Conservation (phyloP, 2,113 vertebrate species). For the Limnothrissa miodon region DNA sequence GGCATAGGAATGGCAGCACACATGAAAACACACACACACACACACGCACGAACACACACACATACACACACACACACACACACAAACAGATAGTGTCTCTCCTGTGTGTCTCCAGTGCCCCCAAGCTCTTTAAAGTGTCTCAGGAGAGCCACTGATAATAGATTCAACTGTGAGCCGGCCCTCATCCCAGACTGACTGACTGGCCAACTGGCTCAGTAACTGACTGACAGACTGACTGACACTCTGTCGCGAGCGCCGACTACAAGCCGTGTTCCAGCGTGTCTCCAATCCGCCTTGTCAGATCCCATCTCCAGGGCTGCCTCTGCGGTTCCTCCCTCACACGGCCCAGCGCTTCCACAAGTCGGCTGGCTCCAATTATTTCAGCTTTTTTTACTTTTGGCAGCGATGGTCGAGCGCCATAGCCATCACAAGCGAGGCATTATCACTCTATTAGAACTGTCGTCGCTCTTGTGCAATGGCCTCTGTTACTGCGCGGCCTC, state of each 20-base stretch:
- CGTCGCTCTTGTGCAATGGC: neutral
- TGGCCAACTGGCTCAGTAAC: too few species aligned
- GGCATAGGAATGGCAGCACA: conserved; percentile 19
- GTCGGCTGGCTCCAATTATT: conserved; percentile 17
- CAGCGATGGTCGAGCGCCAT: neutral
- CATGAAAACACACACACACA: neutral
- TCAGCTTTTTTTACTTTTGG: neutral
- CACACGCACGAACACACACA: conserved; percentile 9
- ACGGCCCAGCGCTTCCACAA: neutral
- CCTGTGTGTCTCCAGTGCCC: neutral
- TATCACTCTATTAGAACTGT: conserved; percentile 13
- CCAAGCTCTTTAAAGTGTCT: conserved; percentile 32
- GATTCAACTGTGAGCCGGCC: conserved; percentile 1
- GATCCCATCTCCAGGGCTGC: neutral
- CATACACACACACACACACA: neutral
- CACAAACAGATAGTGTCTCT: neutral
- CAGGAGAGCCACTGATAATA: conserved; percentile 36
- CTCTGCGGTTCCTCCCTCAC: neutral
- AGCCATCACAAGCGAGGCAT: neutral
- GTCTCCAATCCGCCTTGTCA: neutral
- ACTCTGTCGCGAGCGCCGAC: too few species aligned
- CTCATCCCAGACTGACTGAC: neutral
- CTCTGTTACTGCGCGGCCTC: neutral
- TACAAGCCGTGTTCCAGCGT: too few species aligned
- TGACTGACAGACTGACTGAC: neutral